Conservation (phyloP, 2,797 vertebrate species). For the Sardinella longiceps region DNA sequence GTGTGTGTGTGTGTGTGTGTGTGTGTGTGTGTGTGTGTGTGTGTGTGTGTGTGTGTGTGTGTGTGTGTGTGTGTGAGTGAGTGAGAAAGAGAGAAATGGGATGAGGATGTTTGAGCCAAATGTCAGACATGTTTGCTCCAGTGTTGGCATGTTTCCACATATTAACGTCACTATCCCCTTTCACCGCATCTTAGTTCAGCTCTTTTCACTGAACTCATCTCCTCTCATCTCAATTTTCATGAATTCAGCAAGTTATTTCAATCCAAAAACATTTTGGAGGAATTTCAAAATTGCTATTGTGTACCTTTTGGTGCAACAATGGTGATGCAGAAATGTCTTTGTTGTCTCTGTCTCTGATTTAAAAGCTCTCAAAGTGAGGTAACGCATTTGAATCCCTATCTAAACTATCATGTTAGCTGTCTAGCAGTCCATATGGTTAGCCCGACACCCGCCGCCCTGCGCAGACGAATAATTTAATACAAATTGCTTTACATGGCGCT, state of each 20-base stretch:
- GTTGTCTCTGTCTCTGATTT: not conserved
- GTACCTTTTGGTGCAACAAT: not conserved
- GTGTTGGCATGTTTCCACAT: not conserved
- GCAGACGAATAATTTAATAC: conserved; percentile 7
- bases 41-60: conserved; percentile 36
- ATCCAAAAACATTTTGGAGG: not conserved
- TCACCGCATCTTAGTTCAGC: not conserved
- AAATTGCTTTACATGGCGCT: conserved; percentile 17
- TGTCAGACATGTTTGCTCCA: not conserved
- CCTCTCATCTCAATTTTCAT: not conserved
- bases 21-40: conserved; percentile 40
- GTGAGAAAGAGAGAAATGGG: not conserved
- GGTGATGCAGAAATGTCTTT: conserved; percentile 10
- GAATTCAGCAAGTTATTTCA: not conserved
- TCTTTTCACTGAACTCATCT: not conserved
- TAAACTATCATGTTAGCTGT: not conserved
- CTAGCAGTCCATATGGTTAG: not conserved
- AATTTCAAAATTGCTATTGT: not conserved
- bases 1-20: conserved; percentile 41
- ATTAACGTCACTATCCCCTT: not conserved
- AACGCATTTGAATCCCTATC: not conserved
- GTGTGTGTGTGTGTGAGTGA: conserved; percentile 35
- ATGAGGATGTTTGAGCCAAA: not conserved
- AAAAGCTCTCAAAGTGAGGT: not conserved
- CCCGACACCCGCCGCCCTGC: not conserved